phyloP scores from a whole-genome alignment of 2,797 vertebrate genomes.

The Muscicapa striata region DNA sequence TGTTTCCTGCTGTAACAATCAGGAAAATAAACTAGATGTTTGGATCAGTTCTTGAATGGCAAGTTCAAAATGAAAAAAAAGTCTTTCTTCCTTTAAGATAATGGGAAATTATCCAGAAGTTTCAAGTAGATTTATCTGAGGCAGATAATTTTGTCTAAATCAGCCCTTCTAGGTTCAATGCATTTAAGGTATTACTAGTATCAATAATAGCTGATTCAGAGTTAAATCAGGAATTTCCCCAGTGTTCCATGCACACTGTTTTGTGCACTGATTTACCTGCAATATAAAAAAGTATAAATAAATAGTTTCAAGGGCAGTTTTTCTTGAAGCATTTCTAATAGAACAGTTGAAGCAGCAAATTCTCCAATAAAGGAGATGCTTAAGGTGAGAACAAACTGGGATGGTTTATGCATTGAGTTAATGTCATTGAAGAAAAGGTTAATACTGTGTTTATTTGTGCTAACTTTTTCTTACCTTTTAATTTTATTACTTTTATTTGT shows the following conservation, averaged over 20 bases:
- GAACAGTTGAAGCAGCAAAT: not conserved
- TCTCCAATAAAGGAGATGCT: not conserved
- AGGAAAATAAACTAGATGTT: not conserved
- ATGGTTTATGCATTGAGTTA: not conserved
- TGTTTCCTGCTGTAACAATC: not conserved
- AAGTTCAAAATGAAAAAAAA: not conserved
- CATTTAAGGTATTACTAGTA: not conserved
- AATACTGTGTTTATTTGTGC: not conserved
- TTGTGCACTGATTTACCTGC: not conserved
- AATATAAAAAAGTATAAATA: not conserved
- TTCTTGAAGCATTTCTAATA: not conserved
- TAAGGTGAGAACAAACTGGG: not conserved
- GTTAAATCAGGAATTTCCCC: not conserved
- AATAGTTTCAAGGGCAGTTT: not conserved
- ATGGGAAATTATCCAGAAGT: not conserved
- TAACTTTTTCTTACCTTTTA: not conserved
- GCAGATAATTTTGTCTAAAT: not conserved
- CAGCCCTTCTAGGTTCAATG: not conserved
- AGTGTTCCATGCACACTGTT: not conserved
- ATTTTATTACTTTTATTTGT: not conserved
- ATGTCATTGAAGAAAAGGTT: not conserved
- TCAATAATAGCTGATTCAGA: not conserved
- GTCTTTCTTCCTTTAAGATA: not conserved
- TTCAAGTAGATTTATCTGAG: not conserved
- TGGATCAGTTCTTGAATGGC: not conserved